Conservation (phyloP, 2,888 invertebrate genomes). For the Gasteruption jaculator region DNA sequence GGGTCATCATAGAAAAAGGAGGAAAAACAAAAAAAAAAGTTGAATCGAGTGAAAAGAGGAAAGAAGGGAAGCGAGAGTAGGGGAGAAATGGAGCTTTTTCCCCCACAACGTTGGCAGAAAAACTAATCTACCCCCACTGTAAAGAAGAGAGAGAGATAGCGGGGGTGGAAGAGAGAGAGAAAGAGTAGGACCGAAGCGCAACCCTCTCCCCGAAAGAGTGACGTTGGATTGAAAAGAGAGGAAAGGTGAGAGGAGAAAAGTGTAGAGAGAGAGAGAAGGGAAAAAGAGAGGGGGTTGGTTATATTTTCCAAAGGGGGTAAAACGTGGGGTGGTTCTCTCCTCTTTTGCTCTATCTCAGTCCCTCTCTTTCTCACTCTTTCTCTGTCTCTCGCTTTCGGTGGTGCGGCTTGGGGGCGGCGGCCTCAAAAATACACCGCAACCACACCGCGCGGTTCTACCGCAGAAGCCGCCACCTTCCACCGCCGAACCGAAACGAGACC, state of each 20-base stretch:
- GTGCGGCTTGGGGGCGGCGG: constrained; percentile 48
- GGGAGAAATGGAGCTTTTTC: constrained; percentile 41
- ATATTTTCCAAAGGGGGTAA: no score
- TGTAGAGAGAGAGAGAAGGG: no score
- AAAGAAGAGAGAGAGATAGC: no score
- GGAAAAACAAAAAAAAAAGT: no score
- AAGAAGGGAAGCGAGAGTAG: constrained; percentile 21
- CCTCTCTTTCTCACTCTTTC: constrained; percentile 1
- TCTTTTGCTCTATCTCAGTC: constrained; percentile 13
- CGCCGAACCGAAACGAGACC: constrained; percentile 50
- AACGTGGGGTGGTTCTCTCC: no score
- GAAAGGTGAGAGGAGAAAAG: constrained; percentile 23
- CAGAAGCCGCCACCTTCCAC: constrained; percentile 52
- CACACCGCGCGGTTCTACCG: constrained; percentile 52
- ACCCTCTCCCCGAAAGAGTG: constrained; percentile 31
- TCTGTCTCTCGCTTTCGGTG: constrained; percentile 27
- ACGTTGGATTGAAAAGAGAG: constrained; percentile 27
- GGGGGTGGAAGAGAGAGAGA: no score
- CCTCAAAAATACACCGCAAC: constrained; percentile 53
- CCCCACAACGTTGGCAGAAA: constrained; percentile 49
- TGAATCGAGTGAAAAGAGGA: constrained; percentile 19
- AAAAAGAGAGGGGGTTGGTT: no score
- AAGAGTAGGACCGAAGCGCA: constrained; percentile 21
- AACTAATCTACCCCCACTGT: constrained; percentile 32
- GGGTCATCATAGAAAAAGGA: no score